phyloP scores from a whole-genome alignment of 2,888 invertebrate genomes.

The Alcis repandata region DNA sequence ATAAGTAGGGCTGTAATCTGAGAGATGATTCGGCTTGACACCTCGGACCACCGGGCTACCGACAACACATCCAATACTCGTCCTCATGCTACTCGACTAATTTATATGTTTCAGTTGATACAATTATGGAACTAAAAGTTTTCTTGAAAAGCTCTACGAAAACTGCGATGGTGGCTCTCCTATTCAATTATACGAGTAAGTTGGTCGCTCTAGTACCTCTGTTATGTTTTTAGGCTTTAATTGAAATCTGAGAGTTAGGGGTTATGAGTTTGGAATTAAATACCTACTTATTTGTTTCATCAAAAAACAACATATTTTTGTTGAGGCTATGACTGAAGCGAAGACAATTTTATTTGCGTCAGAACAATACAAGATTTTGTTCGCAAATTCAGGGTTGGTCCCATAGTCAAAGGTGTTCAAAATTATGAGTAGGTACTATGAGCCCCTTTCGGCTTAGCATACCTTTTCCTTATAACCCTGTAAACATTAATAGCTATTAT shows the following conservation, averaged over 20 bases:
- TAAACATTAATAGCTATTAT: too few species aligned
- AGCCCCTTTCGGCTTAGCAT: too few species aligned
- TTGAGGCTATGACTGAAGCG: too few species aligned
- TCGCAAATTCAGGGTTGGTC: too few species aligned
- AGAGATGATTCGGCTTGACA: conserved; percentile 31
- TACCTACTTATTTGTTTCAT: background rate
- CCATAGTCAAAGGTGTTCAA: too few species aligned
- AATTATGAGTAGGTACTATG: too few species aligned
- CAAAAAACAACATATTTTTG: background rate
- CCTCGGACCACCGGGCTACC: conserved; percentile 29
- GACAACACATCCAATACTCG: conserved; percentile 9
- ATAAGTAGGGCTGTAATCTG: conserved; percentile 20
- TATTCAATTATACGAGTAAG: background rate
- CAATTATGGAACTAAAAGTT: background rate
- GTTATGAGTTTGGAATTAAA: background rate
- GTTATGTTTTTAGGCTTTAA: background rate
- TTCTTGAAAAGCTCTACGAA: too few species aligned
- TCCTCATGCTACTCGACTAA: background rate
- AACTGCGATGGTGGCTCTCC: background rate
- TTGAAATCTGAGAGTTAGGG: background rate
- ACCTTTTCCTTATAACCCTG: too few species aligned
- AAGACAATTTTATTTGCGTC: too few species aligned
- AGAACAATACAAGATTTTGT: too few species aligned
- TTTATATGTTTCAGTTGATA: background rate
- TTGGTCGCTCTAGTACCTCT: background rate